A percentile compares a stretch with the other conserved stretches of the same genome.
Evolutionary conservation across 2,797 vertebrate species (phyloP).

Genomic region (Acridotheres tristis): DNA sequence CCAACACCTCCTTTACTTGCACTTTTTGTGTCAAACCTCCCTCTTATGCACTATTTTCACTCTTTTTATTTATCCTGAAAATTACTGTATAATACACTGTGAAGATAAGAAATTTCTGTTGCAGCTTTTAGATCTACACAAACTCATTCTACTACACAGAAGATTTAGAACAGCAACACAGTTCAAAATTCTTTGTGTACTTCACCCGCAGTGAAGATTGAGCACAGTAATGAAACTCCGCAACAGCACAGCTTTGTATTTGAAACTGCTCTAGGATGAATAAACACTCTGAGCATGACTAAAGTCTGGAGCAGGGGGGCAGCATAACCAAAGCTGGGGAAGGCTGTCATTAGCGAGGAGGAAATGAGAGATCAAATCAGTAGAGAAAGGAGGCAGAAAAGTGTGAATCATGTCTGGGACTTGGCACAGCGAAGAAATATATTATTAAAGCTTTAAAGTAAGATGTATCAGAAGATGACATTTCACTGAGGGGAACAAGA

Average conservation of each 20-base stretch:
- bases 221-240: background rate
- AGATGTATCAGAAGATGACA: background rate
- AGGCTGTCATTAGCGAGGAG: background rate
- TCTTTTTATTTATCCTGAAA: background rate
- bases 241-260: background rate
- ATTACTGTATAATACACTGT: background rate
- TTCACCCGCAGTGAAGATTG: background rate
- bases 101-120: background rate
- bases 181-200: background rate
- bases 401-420: background rate
- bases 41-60: background rate
- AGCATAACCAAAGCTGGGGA: conserved; percentile 49
- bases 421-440: background rate
- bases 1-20: background rate
- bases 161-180: background rate
- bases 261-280: conserved; percentile 1
- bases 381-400: conserved; percentile 5
- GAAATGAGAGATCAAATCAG: conserved; percentile 23
- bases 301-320: conserved; percentile 58
- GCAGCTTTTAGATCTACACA: background rate
- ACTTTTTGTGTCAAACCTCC: background rate
- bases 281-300: conserved; percentile 48
- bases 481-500: background rate
- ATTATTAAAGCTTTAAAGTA: background rate
- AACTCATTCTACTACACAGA: background rate